Base-by-base conservation (phyloP, 1,140 invertebrate genomes). In the Panagrolaimus sp. region DNA sequence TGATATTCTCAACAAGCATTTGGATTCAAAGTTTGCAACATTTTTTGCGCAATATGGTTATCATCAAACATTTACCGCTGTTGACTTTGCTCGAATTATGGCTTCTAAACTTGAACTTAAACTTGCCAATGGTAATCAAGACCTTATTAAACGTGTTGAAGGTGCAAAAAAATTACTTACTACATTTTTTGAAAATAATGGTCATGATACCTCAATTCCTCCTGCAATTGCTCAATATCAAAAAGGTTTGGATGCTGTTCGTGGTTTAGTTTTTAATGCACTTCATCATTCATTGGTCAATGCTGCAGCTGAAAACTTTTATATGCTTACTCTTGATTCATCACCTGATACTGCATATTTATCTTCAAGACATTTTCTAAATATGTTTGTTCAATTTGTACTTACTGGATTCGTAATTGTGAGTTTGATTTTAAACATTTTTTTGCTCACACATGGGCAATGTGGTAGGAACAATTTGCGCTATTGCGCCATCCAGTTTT, bases 21-120 rank as follows among this genome's bases (percentile, higher is more conserved):
- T 72, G 7, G 53, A 62, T 11, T 43, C 42, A 25, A 67, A 48
- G 0, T 72, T 72, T 66, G 68, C 65, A 44, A 46, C 71, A 16
- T 72, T 72, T 44, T 73, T 42, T 48, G 43, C 69, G 16, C 43
- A 72, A 31, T 51, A 73, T 51, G 71, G 68, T 25, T 72, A 74
- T 53, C 23, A 20, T 47, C 20, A 48, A 1, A 31, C 23, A 16
- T 67, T 63, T 62, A 72, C 48, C 57, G 63, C 71, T n/a, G 51
- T 46, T 38, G 71, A 72, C 46, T 72, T 72, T 62, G 71, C 71
- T 5, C 23, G 71, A 16, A 69, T 69, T 27, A 20, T 72, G 11
- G 62, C 31, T 20, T 27, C 65, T 42, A 38, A 61, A 38, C 46
- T 72, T 20, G 71, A 72, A 16, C n/a, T 57, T 11, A 11, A 20